phyloP scores from a whole-genome alignment of 2,113 vertebrate genomes.

The Oncorhynchus gorbuscha region DNA sequence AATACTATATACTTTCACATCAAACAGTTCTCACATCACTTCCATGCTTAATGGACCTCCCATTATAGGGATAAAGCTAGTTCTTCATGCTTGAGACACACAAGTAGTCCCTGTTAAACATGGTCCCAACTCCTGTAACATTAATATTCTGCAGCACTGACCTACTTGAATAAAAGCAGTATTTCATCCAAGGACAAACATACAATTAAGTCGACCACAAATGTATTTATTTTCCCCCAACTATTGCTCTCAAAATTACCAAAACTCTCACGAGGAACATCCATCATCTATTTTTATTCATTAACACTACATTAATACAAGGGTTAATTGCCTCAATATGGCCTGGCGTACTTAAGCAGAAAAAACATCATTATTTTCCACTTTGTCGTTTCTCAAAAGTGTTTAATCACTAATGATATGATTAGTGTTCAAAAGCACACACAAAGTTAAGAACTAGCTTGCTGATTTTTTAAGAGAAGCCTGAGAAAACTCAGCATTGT shows the following conservation, averaged over 20 bases:
- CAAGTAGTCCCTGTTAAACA: conserved; percentile 11
- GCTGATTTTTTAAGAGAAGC: conserved; percentile 30
- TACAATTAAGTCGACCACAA: conserved; percentile 29
- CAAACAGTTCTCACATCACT: too few relatives aligned
- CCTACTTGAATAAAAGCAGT: conserved; percentile 12
- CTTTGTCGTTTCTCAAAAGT: conserved; percentile 43
- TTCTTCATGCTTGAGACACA: conserved; percentile 9
- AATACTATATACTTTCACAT: not conserved
- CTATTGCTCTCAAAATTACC: conserved; percentile 30
- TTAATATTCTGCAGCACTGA: conserved; percentile 5
- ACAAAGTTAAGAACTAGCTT: conserved; percentile 18
- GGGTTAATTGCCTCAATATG: conserved; percentile 16
- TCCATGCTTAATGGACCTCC: too few relatives aligned
- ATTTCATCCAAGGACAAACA: conserved; percentile 22
- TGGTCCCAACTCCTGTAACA: not conserved
- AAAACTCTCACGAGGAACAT: conserved; percentile 22
- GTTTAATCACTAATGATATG: conserved; percentile 58
- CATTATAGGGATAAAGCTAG: not conserved
- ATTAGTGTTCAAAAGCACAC: conserved; percentile 44
- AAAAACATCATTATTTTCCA: conserved; percentile 58
- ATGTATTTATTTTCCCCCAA: conserved; percentile 47
- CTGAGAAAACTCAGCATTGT: conserved; percentile 53
- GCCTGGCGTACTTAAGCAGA: conserved; percentile 33
- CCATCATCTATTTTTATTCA: conserved; percentile 46
- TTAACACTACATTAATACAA: conserved; percentile 51